A percentile compares a stretch with the other conserved stretches of the same genome.
These are phyloP conservation scores for Dasysyrphus tricinctus DNA, from an alignment of 2,888 invertebrate genomes.

Conservation along the genomic window DNA sequence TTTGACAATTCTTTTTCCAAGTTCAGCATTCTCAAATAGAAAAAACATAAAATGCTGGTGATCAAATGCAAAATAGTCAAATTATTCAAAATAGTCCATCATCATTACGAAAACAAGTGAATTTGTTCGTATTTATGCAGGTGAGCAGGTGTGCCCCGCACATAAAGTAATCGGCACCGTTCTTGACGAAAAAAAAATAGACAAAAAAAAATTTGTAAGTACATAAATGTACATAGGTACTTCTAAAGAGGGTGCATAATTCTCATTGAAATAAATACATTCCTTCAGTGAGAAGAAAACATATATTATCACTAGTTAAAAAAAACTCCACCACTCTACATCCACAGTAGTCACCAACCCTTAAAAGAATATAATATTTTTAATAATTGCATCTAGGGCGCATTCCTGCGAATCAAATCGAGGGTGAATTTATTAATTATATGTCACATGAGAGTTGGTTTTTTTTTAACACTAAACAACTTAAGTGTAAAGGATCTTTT, in stretches of 20 bases:
- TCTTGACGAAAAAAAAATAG: background rate
- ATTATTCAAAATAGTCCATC: slow-evolving; percentile 39
- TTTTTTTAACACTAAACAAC: slow-evolving; percentile 40
- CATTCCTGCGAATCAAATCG: slow-evolving; percentile 42
- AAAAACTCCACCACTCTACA: slow-evolving; percentile 41
- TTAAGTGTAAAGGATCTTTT: slow-evolving; percentile 36
- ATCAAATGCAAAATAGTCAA: slow-evolving; percentile 57
- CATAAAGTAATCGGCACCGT: slow-evolving; percentile 37
- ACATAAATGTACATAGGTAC: background rate
- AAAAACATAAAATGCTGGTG: slow-evolving; percentile 45
- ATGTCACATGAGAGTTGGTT: slow-evolving; percentile 42
- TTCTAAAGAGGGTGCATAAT: slow-evolving; percentile 57
- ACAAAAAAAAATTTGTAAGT: slow-evolving; percentile 10
- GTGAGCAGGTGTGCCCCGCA: slow-evolving; percentile 62
- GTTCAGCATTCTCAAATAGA: background rate
- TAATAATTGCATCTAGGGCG: slow-evolving; percentile 55
- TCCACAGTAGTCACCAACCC: slow-evolving; percentile 25
- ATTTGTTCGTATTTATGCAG: slow-evolving; percentile 56
- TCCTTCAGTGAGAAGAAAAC: slow-evolving; percentile 8
- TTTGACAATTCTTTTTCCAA: background rate
- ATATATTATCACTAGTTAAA: slow-evolving; percentile 44
- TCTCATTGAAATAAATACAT: slow-evolving; percentile 38
- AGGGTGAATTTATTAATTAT: slow-evolving; percentile 61
- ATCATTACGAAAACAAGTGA: slow-evolving; percentile 56
- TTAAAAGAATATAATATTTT: slow-evolving; percentile 19